phyloP scores from a whole-genome alignment of 1,140 invertebrate species.

The Drosophila grimshawi region DNA sequence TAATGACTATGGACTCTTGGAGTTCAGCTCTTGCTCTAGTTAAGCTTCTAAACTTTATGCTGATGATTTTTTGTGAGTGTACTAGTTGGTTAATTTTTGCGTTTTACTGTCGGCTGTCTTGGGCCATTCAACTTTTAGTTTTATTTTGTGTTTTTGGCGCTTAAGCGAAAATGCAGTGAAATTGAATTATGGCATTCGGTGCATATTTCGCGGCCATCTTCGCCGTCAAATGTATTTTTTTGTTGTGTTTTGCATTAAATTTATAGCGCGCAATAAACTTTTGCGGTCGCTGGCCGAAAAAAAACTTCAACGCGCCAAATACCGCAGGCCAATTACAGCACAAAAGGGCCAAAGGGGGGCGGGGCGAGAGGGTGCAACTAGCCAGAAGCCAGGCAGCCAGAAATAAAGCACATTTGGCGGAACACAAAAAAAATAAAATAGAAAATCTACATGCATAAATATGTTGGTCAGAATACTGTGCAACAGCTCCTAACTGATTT shows the following conservation, averaged over 20 bases:
- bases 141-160: slow-evolving; percentile 31
- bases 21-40: too few relatives aligned
- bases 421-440: not conserved
- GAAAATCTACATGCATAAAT: slow-evolving; percentile 71
- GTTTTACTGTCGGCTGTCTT: slow-evolving; percentile 11
- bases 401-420: slow-evolving; percentile 9
- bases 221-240: slow-evolving; percentile 58
- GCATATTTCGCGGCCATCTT: slow-evolving; percentile 47
- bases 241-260: slow-evolving; percentile 67
- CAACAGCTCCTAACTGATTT: slow-evolving; percentile 50
- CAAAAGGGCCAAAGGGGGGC: slow-evolving; percentile 31
- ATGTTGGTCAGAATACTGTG: slow-evolving; percentile 46
- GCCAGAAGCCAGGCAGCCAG: not conserved
- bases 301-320: slow-evolving; percentile 65
- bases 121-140: slow-evolving; percentile 24
- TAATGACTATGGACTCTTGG: too few relatives aligned
- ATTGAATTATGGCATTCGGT: slow-evolving; percentile 66
- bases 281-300: slow-evolving; percentile 60
- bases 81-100: not conserved
- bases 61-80: too few relatives aligned
- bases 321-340: slow-evolving; percentile 75
- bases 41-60: too few relatives aligned
- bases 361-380: not conserved
- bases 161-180: slow-evolving; percentile 50
- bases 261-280: slow-evolving; percentile 76